Conservation (phyloP, 2,888 invertebrate genomes). For the Rhopalosiphum nymphaeae region DNA sequence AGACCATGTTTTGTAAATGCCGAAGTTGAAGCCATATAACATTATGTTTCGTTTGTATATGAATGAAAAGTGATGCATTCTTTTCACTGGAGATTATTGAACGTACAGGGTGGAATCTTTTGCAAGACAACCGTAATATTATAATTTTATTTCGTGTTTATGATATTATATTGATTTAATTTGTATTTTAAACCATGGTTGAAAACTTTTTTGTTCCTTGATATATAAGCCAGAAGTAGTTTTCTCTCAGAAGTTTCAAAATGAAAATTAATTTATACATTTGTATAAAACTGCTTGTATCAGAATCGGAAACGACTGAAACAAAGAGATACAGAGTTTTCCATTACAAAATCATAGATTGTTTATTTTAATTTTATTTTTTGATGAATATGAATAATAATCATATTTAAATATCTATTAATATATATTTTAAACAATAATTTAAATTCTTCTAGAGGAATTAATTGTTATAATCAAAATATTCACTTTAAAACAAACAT, state of each 20-base stretch:
- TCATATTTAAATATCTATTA: background rate
- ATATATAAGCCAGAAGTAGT: background rate
- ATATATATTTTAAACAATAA: background rate
- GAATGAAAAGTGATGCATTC: background rate
- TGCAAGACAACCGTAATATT: background rate
- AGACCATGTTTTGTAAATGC: background rate
- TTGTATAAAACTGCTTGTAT: background rate
- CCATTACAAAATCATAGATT: background rate
- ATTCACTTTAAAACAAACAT: background rate
- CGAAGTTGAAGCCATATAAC: slow-evolving; percentile 11
- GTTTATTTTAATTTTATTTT: background rate
- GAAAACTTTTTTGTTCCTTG: background rate
- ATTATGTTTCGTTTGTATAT: background rate
- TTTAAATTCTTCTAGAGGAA: background rate
- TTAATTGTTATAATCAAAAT: background rate
- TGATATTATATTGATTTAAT: background rate
- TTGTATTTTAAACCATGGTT: background rate
- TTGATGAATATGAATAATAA: background rate
- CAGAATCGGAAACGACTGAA: background rate
- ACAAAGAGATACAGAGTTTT: background rate
- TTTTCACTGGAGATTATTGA: background rate
- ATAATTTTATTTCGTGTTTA: background rate
- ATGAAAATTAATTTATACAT: background rate
- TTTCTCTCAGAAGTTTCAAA: background rate
- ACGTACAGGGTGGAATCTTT: background rate